Conservation (phyloP, 2,113 vertebrate species). For the Dinomys branickii region DNA sequence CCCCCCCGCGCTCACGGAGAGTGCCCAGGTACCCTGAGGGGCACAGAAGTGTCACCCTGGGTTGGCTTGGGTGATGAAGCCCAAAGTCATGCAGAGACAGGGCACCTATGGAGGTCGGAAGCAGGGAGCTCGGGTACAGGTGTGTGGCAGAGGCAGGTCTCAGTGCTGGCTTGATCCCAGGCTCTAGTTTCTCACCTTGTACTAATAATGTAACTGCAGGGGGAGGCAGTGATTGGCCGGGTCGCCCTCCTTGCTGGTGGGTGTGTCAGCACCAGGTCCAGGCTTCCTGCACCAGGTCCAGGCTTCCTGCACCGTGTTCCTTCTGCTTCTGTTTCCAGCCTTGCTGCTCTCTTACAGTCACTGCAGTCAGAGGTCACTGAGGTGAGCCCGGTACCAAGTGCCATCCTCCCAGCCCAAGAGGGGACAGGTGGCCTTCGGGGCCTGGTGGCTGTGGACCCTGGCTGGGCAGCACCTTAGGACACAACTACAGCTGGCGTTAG, state of each 20-base stretch:
- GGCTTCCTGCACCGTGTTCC: background rate
- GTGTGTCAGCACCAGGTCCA: background rate
- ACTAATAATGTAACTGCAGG: background rate
- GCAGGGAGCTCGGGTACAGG: background rate
- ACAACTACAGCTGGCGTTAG: background rate
- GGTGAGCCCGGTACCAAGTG: background rate
- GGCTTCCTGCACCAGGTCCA: background rate
- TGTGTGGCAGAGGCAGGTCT: background rate
- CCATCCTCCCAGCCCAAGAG: background rate
- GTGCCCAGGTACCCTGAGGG: background rate
- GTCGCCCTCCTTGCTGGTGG: background rate
- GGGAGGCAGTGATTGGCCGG: background rate
- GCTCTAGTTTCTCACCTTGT: background rate
- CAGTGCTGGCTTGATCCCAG: background rate
- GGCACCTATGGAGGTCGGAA: background rate
- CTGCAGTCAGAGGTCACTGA: background rate
- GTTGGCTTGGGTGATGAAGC: background rate
- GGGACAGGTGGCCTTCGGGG: background rate
- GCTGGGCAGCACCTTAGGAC: background rate
- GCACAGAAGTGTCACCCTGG: rapidly evolving
- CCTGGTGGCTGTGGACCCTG: background rate
- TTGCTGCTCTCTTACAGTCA: background rate
- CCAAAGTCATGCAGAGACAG: background rate
- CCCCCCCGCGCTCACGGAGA: too few relatives aligned
- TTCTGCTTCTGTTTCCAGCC: background rate